Percentiles rank a stretch among this genome's conserved stretches.
These are phyloP conservation scores for Chelidonichthys spinosus DNA, from an alignment of 2,797 vertebrate species.

Conservation along the genomic window DNA sequence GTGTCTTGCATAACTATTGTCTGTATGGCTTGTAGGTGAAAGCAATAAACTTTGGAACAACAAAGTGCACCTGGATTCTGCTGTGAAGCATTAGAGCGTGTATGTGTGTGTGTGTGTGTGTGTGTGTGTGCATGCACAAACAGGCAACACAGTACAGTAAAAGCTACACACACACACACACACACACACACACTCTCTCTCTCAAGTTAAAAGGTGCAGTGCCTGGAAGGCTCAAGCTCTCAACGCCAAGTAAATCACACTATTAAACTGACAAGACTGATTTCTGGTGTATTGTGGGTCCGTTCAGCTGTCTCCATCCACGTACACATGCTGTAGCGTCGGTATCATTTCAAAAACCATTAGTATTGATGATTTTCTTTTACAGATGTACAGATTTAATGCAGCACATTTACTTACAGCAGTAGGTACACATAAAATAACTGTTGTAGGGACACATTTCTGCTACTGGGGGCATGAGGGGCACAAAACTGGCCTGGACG, in stretches of 20 bases:
- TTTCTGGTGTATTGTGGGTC: conserved; percentile 60
- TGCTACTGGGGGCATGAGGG: conserved; percentile 55
- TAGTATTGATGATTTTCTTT: conserved; percentile 61
- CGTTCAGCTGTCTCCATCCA: conserved; percentile 59
- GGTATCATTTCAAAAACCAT: conserved; percentile 59
- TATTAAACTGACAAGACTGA: conserved; percentile 75
- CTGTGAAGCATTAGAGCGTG: conserved; percentile 42
- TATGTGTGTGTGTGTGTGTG: conserved; percentile 33
- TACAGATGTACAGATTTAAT: conserved; percentile 58
- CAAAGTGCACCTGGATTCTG: conserved; percentile 80
- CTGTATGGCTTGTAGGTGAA: conserved; percentile 67
- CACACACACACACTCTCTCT: conserved; percentile 23
- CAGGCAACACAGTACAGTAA: conserved; percentile 62
- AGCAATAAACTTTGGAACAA: conserved; percentile 77
- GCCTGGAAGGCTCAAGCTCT: conserved; percentile 77
- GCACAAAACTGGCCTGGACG: conserved; percentile 72
- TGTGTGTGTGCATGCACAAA: conserved; percentile 61
- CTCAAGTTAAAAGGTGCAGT: conserved; percentile 76
- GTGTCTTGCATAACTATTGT: conserved; percentile 72
- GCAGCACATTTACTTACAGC: conserved; percentile 48
- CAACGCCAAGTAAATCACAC: conserved; percentile 77
- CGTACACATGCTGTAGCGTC: conserved; percentile 45
- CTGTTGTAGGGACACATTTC: conserved; percentile 43
- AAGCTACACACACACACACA: conserved; percentile 15
- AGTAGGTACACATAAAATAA: conserved; percentile 22